Percentiles rank a stretch among this genome's conserved stretches.
Evolutionary conservation across 2,797 vertebrate species (phyloP).

Genomic region (Tokudaia tokunoshimensis): DNA sequence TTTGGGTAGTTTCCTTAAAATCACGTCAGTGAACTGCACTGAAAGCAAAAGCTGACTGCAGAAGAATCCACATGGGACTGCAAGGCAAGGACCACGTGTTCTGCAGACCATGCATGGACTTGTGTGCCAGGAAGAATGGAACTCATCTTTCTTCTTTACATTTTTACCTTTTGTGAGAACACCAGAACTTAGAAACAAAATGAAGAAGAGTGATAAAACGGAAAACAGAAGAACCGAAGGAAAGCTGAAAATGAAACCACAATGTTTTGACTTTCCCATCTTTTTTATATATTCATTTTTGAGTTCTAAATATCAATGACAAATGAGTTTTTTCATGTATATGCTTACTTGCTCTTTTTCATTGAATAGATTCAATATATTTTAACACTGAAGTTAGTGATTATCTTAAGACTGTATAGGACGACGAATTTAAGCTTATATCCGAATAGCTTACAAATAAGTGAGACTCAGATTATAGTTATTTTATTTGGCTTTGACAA

Average conservation of each 20-base stretch:
- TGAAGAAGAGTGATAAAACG: neutral
- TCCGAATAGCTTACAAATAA: neutral
- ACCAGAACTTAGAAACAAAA: neutral
- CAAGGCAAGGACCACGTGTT: neutral
- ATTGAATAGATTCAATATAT: no score
- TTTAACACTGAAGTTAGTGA: neutral
- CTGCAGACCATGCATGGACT: fast-evolving
- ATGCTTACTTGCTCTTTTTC: neutral
- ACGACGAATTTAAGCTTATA: neutral
- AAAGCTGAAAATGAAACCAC: neutral
- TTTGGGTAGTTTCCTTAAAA: neutral
- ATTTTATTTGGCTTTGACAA: neutral
- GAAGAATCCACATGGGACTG: neutral
- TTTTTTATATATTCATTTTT: neutral
- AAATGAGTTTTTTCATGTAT: neutral
- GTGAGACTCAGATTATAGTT: neutral
- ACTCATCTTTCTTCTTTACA: neutral
- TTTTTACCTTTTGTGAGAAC: neutral
- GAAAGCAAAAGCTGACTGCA: neutral
- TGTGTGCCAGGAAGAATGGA: neutral
- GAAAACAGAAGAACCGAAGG: neutral
- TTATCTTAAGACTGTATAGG: neutral
- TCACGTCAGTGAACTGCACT: neutral
- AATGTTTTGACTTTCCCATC: neutral
- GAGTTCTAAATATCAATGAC: neutral